A percentile compares a stretch with the other conserved stretches of the same genome.
These are phyloP conservation scores for Orchestes rusci DNA, from an alignment of 2,888 invertebrate genomes.

Conservation along the genomic window DNA sequence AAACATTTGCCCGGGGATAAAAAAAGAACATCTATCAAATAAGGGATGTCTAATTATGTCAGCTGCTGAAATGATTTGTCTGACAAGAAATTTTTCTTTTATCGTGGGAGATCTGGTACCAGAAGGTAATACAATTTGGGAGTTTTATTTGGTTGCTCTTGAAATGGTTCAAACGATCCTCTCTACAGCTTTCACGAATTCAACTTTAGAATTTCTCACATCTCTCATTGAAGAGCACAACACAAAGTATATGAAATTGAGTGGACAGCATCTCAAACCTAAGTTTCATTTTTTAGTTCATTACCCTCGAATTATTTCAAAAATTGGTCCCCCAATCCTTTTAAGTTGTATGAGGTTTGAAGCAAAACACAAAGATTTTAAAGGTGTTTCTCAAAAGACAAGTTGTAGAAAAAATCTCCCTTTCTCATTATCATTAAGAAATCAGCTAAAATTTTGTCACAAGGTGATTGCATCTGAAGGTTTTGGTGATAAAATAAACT, in stretches of 20 bases:
- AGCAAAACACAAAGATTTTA: neutral
- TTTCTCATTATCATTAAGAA: neutral
- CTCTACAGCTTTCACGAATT: neutral
- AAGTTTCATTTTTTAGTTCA: neutral
- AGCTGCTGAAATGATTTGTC: constrained; percentile 17
- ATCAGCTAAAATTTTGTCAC: neutral
- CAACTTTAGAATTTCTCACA: neutral
- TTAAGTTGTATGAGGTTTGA: neutral
- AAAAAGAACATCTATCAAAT: constrained; percentile 16
- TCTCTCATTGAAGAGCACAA: neutral
- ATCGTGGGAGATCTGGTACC: constrained; percentile 14
- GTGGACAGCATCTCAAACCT: neutral
- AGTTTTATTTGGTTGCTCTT: neutral
- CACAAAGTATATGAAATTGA: neutral
- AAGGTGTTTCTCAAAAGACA: neutral
- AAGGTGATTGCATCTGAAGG: neutral
- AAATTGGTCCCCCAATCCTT: neutral
- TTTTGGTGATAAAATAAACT: neutral
- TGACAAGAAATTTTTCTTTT: constrained; percentile 16
- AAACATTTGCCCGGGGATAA: constrained; percentile 9
- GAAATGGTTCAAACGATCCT: neutral
- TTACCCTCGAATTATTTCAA: neutral
- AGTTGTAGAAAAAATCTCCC: neutral
- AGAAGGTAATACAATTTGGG: neutral
- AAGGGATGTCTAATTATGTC: constrained; percentile 11